Evolutionary conservation across 2,113 vertebrate species (phyloP), one percentile per base, ranked within the genome.

Genomic region (Scomber japonicus): DNA sequence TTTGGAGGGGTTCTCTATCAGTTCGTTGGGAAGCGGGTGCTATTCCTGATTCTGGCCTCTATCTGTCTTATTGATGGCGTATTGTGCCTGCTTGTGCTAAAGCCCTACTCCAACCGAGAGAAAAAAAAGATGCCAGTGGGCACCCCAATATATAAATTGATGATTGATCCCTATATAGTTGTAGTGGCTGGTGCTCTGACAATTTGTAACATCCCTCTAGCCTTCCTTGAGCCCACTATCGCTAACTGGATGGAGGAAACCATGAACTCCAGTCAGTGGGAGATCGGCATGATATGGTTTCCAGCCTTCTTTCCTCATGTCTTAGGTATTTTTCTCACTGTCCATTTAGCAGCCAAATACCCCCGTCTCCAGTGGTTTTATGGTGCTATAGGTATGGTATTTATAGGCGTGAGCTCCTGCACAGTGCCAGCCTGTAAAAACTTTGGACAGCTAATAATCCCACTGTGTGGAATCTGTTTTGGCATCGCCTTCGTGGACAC

Each of bases 401-500:
- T 97, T 70, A 99, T 99, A 0, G 98, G 98, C 0, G 97, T 96
- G 59, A 99, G 97, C 89, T 99, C 98, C 0, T 99, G 98, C 89
- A 83, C 96, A 1, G 96, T 99, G 69, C 97, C 98, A 0, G 97
- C 97, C 72, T 99, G 98, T 87, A 96, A 95, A 89, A 98, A 93
- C 94, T 99, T 99, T 53, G 94, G 94, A 8, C 95, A 98, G 76
- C 94, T 99, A 2, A 97, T 98, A 71, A 46, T 96, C 59, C 97
- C 98, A 13, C 93, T 99, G 71, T 99, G 98, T 13, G 97, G 97
- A 80, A 97, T 99, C 87, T 99, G 98, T 90, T 99, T 99, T 0
- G 98, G 98, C 90, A 99, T 99, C 1, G 98, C 98, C 24, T 93
- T 99, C 48, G 98, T 99, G 63, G 98, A 99, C 95, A 99, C 98